A percentile compares a stretch with the other conserved stretches of the same genome.
phyloP scores from a whole-genome alignment of 2,113 vertebrate species.

The Vicugna pacos region DNA sequence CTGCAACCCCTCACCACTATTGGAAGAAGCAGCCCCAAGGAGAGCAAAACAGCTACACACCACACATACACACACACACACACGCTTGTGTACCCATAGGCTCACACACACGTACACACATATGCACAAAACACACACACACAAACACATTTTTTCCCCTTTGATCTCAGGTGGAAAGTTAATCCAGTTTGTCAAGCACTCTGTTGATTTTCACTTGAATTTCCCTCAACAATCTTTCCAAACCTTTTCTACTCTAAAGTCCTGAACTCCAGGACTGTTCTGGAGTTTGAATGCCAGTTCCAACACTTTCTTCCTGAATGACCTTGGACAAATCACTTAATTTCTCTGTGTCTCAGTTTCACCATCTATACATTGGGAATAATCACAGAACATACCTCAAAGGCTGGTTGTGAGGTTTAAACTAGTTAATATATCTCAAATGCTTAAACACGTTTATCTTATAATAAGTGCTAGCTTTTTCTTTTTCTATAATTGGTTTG shows the following conservation, averaged over 20 bases:
- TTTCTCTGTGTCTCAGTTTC: not conserved
- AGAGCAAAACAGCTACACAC: not conserved
- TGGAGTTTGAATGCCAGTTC: not conserved
- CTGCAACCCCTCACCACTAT: not conserved
- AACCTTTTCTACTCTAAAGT: not conserved
- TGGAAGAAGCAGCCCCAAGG: not conserved
- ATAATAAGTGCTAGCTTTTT: not conserved
- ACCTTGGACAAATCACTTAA: not conserved
- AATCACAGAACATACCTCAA: not conserved
- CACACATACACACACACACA: not conserved
- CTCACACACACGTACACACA: not conserved
- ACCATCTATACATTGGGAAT: not conserved
- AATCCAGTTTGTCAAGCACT: not conserved
- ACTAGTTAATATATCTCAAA: not conserved
- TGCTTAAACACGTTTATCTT: not conserved
- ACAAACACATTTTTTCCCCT: not conserved
- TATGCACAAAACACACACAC: not conserved
- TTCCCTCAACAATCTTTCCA: not conserved
- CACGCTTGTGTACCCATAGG: not conserved
- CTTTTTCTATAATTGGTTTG: not conserved
- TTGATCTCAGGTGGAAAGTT: not conserved
- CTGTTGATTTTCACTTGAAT: not conserved
- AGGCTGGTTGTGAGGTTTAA: not conserved
- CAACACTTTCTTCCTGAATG: not conserved
- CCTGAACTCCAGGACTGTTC: not conserved